Evolutionary conservation across 2,113 vertebrate genomes (phyloP).

Genomic region (Nicator chloris): DNA sequence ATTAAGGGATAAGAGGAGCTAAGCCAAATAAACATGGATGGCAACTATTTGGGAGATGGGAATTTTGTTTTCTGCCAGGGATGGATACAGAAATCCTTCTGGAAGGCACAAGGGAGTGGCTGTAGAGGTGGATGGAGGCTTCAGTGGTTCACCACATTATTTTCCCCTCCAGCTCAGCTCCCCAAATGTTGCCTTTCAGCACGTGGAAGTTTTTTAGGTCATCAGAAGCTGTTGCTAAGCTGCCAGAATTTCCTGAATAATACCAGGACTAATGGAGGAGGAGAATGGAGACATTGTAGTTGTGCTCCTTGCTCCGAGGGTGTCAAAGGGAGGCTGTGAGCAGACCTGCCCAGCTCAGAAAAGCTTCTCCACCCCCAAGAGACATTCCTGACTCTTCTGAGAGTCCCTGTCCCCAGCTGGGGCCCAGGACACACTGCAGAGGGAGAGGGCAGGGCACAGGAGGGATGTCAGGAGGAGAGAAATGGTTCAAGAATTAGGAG

Average conservation of each 20-base stretch:
- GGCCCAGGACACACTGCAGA: neutral
- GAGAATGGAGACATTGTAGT: constrained; percentile 25
- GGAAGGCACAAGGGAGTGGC: neutral
- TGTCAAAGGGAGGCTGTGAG: neutral
- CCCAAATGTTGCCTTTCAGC: neutral
- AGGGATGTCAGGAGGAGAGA: neutral
- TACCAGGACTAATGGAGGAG: neutral
- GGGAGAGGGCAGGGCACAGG: neutral
- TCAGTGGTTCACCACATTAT: neutral
- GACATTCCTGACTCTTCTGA: neutral
- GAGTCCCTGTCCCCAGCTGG: neutral
- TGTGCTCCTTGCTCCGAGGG: neutral
- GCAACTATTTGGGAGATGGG: neutral
- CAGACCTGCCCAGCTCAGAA: neutral
- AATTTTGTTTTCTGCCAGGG: neutral
- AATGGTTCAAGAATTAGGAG: neutral
- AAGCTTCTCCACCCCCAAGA: neutral
- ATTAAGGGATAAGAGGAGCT: neutral
- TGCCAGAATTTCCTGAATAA: neutral
- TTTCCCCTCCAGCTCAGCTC: neutral
- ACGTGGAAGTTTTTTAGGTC: constrained; percentile 26
- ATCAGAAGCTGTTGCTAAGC: constrained; percentile 40
- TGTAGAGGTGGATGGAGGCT: neutral
- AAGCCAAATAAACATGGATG: neutral
- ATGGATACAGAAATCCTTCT: fast-evolving